A percentile compares a stretch with the other conserved stretches of the same genome.
Conservation (phyloP, 2,888 invertebrate species). For the Pachliopta kotzebuea region DNA sequence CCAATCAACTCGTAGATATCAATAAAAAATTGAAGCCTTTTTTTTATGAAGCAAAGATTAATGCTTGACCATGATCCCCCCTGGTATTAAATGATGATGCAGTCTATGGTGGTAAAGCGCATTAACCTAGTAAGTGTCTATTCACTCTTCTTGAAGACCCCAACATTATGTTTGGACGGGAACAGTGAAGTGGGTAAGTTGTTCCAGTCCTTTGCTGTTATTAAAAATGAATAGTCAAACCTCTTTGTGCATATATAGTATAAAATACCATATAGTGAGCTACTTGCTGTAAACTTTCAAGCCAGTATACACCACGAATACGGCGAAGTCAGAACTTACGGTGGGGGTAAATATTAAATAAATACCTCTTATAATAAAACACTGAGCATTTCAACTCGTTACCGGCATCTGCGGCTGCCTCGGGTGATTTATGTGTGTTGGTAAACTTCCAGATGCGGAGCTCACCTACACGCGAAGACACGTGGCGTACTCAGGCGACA, state of each 20-base stretch:
- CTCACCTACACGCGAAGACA: conserved; percentile 23
- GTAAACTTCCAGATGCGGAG: conserved; percentile 17
- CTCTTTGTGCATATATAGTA: neutral
- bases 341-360: conserved; percentile 26
- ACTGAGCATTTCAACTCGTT: conserved; percentile 31
- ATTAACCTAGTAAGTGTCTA: too few relatives aligned
- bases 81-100: too few relatives aligned
- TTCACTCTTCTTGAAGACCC: too few relatives aligned
- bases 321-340: conserved; percentile 32
- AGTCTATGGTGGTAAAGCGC: too few relatives aligned
- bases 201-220: too few relatives aligned
- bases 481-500: conserved; percentile 6
- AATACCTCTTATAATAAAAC: conserved; percentile 30
- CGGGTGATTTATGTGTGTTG: conserved; percentile 31
- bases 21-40: too few relatives aligned
- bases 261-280: neutral
- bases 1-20: too few relatives aligned
- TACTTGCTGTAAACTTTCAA: neutral
- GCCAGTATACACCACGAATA: conserved; percentile 9
- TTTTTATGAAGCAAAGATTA: too few relatives aligned
- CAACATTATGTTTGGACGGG: too few relatives aligned
- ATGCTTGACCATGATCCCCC: too few relatives aligned
- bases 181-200: too few relatives aligned
- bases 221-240: too few relatives aligned
- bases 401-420: conserved; percentile 33